Evolutionary conservation across 2,888 invertebrate species (phyloP).

Genomic region (Drosophila paramelanica): DNA sequence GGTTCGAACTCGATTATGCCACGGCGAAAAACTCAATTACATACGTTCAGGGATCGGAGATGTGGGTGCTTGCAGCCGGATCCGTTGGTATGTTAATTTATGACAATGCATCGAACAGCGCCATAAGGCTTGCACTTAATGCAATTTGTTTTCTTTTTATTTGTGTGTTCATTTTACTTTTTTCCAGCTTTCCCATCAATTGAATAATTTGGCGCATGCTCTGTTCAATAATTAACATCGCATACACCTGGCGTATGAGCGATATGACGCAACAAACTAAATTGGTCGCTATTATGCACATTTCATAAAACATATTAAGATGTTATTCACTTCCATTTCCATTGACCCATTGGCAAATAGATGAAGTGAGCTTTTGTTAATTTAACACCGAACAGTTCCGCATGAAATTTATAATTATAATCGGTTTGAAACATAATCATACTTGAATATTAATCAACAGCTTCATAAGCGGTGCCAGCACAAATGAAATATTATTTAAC

Average conservation of each 20-base stretch:
- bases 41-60: slow-evolving; percentile 28
- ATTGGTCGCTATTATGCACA: slow-evolving; percentile 10
- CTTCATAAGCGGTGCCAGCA: background rate
- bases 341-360: too few relatives aligned
- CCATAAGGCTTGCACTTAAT: slow-evolving; percentile 59
- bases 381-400: background rate
- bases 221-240: slow-evolving; percentile 38
- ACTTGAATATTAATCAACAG: background rate
- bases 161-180: slow-evolving; percentile 20
- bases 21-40: slow-evolving; percentile 64
- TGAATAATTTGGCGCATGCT: slow-evolving; percentile 26
- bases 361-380: background rate
- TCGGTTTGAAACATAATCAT: background rate
- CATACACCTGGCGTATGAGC: slow-evolving; percentile 19
- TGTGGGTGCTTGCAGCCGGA: slow-evolving; percentile 42
- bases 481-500: slow-evolving; percentile 6
- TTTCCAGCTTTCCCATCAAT: slow-evolving; percentile 29
- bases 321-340: too few relatives aligned
- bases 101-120: slow-evolving; percentile 53
- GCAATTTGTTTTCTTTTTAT: slow-evolving; percentile 63
- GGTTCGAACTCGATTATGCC: slow-evolving; percentile 64
- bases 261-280: slow-evolving; percentile 8
- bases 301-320: background rate
- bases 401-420: background rate
- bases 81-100: slow-evolving; percentile 73